Evolutionary conservation across 1,140 invertebrate genomes (phyloP), one percentile per base, ranked within the genome.

Genomic region (Lucilia sericata): DNA sequence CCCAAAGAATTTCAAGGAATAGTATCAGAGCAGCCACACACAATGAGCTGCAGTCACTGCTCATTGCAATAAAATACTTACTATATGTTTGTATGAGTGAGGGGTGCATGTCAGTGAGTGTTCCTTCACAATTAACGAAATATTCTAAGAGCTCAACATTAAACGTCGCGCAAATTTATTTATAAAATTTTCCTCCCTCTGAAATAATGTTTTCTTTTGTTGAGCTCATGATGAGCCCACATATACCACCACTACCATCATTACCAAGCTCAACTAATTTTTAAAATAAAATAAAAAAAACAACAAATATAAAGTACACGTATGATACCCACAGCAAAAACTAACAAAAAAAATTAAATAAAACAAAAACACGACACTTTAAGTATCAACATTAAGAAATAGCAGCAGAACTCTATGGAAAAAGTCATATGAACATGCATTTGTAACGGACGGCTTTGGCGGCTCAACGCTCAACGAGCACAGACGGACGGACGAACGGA

Each of bases 191-290:
- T 80, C 36, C 76, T 51, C 76, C 76, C 76, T 25, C 76, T 80
- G 55, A 60, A 7, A 60, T 60, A 47, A 42, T 34, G 17, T 42
- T 19, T n/a, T n/a, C n/a, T 76, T n/a, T 80, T 80, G 17, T 80
- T 80, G 74, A 76, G 74, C 30, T 76, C 74, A 76, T 76, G 76
- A 47, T 80, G 76, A 80, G 76, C 76, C 76, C 76, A 80, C 76
- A 80, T 80, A 78, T 42, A 47, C 42, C 14, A n/a, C 55, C 55
- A 4, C 3, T 47, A 49, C 42, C 76, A 80, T n/a, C 76, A 80
- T 80, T 80, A 49, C 42, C 42, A 80, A 49, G n/a, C 42, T 80
- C 76, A 80, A 80, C 19, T 60, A 60, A 70, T 21, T 70, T 25
- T 25, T 60, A 60, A 42, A 42, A n/a, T n/a, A n/a, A n/a, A 42